Base-by-base conservation (phyloP, 2,888 invertebrate genomes). In the Anorthoa munda region DNA sequence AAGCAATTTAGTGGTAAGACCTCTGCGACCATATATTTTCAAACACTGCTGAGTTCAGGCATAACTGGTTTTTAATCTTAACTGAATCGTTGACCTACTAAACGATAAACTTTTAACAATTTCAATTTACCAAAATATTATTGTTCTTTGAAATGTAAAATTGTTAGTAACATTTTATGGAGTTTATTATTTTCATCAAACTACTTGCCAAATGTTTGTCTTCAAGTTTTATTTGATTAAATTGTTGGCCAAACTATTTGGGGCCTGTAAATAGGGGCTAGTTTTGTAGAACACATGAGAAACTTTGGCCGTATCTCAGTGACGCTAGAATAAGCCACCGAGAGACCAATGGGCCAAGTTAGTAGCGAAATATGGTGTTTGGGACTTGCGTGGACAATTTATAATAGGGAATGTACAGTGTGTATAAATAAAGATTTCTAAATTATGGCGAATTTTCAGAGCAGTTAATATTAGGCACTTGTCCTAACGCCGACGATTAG, bases 291-390 rank as follows among this genome's bases (percentile, higher is more conserved):
- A 78, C 83, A 74, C 82, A 90, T 90, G 91, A 84, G 86, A 90
- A 92, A 92, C 88, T 92, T 92, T 88, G 78, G 82, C 78, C 90
- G 87, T 92, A 89, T 91, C 89, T 91, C 90, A 89, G 86, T 77
- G 77, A 83, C 74, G 86, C 77, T 75, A 86, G 87, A 88, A 89
- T 89, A 89, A 88, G 85, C 87, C 68, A 81, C 82, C 74, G 81
- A 81, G 77, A 63, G 69, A 66, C 51, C 23, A 66, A 58, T 48
- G 84, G 79, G 53, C 45, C 66, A 88, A 88, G 77, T 75, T 50
- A 72, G 31, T 61, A 76, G 81, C 82, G 80, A 12, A 51, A 66
- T 31, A 65, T 53, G 12, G 1, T 9, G 4, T 59, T 58, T 31
- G 31, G 18, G 7, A 31, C 31, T 9, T 58, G 2, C n/a, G 31